A percentile compares a stretch with the other conserved stretches of the same genome.
Evolutionary conservation across 1,140 invertebrate genomes (phyloP).

Genomic region (Ostrea denselamellosa): DNA sequence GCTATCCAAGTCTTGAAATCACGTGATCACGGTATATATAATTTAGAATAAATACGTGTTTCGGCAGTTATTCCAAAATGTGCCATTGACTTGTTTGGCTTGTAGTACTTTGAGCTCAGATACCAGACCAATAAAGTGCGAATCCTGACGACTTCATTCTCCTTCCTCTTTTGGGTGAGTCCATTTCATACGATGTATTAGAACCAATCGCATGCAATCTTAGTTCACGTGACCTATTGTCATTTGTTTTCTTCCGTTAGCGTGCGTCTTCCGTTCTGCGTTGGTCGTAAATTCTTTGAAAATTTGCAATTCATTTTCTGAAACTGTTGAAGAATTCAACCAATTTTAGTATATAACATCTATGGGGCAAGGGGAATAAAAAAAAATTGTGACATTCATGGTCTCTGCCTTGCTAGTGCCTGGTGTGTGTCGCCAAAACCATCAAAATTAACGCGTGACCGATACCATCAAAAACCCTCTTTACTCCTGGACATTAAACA

Average conservation of each 20-base stretch:
- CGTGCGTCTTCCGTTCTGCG: too few relatives aligned
- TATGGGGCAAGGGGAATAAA: too few relatives aligned
- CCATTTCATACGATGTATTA: not conserved
- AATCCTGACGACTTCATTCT: not conserved
- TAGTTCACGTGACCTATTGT: not conserved
- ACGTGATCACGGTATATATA: not conserved
- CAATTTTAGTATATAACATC: too few relatives aligned
- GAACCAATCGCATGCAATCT: not conserved
- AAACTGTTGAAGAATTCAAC: too few relatives aligned
- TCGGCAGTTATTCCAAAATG: too few relatives aligned
- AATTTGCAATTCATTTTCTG: not conserved
- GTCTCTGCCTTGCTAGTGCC: too few relatives aligned
- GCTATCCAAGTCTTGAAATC: not conserved
- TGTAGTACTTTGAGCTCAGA: conserved; percentile 40
- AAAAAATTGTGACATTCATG: too few relatives aligned
- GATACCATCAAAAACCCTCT: too few relatives aligned
- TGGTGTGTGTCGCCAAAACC: too few relatives aligned
- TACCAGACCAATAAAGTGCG: conserved; percentile 13
- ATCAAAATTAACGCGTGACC: too few relatives aligned
- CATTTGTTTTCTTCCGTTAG: not conserved
- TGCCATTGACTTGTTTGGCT: not conserved
- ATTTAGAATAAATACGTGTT: not conserved
- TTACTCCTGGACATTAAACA: too few relatives aligned
- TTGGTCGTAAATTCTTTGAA: not conserved
- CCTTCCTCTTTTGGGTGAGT: conserved; percentile 30